Base-by-base conservation (phyloP, 2,113 vertebrate genomes). In the Lanius ludovicianus region DNA sequence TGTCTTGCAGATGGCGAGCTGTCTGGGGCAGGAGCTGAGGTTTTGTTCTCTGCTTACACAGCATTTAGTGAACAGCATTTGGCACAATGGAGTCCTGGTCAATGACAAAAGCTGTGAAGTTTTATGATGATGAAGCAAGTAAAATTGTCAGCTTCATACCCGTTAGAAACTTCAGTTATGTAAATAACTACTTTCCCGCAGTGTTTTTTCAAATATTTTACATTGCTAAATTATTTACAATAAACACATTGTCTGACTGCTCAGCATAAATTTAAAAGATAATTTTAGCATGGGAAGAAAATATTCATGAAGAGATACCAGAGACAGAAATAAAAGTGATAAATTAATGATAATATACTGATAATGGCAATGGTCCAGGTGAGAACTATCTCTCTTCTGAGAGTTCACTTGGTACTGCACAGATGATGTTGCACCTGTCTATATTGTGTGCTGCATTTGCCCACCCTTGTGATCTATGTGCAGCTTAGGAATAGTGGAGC, bases 191-290 rank as follows among this genome's bases (percentile, higher is more conserved):
- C 25, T 64, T 95, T 84, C 12, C 84, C 44, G 70, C 17, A 6
- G 89, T 90, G 92, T 86, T 95, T 93, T 93, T 90, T 84, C 50
- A 90, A 96, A 93, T 93, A 93, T 92, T 96, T 96, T 84, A 80
- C 1, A 0, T 30, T 71, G 89, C 69, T 95, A 27, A 94, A 96
- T 96, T 85, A 96, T 96, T 95, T 76, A 96, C 0, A 0, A 24
- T 83, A 90, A 87, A 67, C 75, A 70, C 6, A 1, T 71, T 95
- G 53, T 92, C 84, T 88, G 67, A 82, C 79, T 75, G 50, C 82
- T 96, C 93, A 95, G 95, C 92, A 94, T 93, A 93, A 95, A 90
- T 95, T 86, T 80, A 44, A 73, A 94, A 94, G 68, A 50, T 74
- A 93, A 94, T 77, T 96, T 94, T 93, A 95, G 87, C 35, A 63